These are phyloP conservation scores for Drosophila obscura DNA, from an alignment of 1,140 invertebrate genomes.

Conservation along the genomic window DNA sequence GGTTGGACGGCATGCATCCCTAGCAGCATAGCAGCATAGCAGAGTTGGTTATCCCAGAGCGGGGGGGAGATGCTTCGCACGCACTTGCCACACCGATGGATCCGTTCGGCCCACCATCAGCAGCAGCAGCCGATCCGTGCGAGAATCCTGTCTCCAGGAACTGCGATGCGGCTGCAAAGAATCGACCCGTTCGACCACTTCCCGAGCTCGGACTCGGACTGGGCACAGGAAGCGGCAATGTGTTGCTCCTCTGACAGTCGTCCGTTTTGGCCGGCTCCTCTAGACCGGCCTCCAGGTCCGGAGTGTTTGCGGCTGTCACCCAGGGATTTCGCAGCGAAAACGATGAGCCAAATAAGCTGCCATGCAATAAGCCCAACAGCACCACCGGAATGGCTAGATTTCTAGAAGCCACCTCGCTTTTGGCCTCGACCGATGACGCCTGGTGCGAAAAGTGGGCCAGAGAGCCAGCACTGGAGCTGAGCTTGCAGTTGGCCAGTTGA, in stretches of 20 bases:
- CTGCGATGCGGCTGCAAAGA: conserved; percentile 70
- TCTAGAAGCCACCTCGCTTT: conserved; percentile 31
- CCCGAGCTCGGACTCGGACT: conserved; percentile 39
- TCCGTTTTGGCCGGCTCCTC: conserved; percentile 8
- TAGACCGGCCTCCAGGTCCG: conserved; percentile 57
- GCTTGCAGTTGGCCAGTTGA: conserved; percentile 47
- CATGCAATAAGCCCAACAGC: conserved; percentile 75
- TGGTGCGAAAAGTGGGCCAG: conserved; percentile 34
- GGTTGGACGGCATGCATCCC: conserved; percentile 37
- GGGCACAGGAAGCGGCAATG: conserved; percentile 10
- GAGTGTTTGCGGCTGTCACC: conserved; percentile 42
- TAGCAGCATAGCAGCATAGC: conserved; percentile 19
- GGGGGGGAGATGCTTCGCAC: conserved; percentile 27
- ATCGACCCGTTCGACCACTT: conserved; percentile 61
- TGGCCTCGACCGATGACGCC: conserved; percentile 16
- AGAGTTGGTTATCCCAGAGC: background rate
- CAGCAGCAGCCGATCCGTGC: conserved; percentile 23
- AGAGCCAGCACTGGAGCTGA: conserved; percentile 56
- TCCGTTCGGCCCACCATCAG: conserved; percentile 10
- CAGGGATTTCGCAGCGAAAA: conserved; percentile 63
- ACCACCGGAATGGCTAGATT: conserved; percentile 76
- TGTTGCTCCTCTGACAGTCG: conserved; percentile 21
- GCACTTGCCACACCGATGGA: conserved; percentile 62
- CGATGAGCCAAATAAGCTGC: conserved; percentile 76
- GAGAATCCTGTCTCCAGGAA: conserved; percentile 67